phyloP scores from a whole-genome alignment of 1,140 invertebrate species.

The Nautilus pompilius region DNA sequence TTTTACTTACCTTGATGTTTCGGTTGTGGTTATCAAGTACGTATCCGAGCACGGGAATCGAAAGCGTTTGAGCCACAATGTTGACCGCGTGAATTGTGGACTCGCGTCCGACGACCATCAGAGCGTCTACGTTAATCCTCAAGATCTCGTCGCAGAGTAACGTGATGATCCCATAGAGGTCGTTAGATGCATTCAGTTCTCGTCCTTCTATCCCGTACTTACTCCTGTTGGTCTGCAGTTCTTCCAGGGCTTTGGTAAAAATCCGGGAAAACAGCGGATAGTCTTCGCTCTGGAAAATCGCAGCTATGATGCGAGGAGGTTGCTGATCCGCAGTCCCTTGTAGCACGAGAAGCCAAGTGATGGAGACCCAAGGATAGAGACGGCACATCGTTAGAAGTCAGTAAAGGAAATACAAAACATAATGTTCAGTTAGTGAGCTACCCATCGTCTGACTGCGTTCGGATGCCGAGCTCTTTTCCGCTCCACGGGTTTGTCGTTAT shows the following conservation, averaged over 20 bases:
- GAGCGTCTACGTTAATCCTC: constrained; percentile 12
- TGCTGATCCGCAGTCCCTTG: no score
- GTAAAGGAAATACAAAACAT: no score
- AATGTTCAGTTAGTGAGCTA: no score
- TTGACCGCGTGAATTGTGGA: constrained; percentile 26
- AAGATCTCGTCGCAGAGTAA: constrained; percentile 22
- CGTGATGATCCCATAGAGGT: constrained; percentile 19
- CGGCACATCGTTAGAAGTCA: no score
- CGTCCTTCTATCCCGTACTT: constrained; percentile 15
- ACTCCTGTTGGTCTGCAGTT: constrained; percentile 16
- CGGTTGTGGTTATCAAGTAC: constrained; percentile 19
- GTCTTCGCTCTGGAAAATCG: constrained; percentile 27
- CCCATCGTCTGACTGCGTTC: no score
- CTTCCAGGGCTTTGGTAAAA: constrained; percentile 21
- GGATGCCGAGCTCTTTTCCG: no score
- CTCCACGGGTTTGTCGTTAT: no score
- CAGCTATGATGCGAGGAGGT: constrained; percentile 24
- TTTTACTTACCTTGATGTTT: constrained; percentile 25
- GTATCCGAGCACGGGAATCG: constrained; percentile 33
- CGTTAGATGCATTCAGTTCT: constrained; percentile 5
- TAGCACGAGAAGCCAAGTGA: no score
- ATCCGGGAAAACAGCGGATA: constrained; percentile 18
- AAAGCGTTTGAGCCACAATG: constrained; percentile 23
- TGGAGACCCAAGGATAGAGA: no score
- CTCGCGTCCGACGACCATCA: constrained; percentile 26